Conservation (phyloP, 2,797 vertebrate species). For the Crocidura indochinensis region DNA sequence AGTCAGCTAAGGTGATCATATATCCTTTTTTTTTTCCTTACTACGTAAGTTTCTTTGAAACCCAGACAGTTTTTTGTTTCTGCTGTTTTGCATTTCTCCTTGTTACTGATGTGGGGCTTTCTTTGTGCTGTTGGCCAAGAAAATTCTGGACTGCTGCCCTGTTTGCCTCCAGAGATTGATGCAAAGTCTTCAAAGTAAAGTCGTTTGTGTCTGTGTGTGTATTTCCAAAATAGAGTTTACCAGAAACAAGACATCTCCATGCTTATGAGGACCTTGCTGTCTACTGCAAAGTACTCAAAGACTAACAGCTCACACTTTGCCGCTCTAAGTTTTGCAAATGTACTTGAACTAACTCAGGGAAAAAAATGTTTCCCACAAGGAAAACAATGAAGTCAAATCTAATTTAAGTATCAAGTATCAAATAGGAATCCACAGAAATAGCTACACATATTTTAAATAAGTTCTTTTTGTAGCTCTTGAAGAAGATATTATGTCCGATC, state of each 20-base stretch:
- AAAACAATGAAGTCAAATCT: constrained; percentile 38
- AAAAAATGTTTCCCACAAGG: constrained; percentile 60
- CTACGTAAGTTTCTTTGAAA: constrained; percentile 73
- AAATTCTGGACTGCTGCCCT: constrained; percentile 88
- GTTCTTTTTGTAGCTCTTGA: neutral
- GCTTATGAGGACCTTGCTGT: constrained; percentile 76
- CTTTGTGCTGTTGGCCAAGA: constrained; percentile 87
- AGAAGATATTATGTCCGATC: constrained; percentile 22
- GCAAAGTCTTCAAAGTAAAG: constrained; percentile 88
- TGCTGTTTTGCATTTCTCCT: constrained; percentile 86
- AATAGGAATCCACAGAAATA: neutral
- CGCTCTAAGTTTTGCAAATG: constrained; percentile 40
- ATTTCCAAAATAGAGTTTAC: constrained; percentile 79
- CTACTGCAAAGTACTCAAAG: constrained; percentile 70
- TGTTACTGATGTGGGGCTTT: constrained; percentile 86
- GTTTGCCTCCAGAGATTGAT: constrained; percentile 86
- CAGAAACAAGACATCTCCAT: constrained; percentile 75
- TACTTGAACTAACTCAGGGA: constrained; percentile 62
- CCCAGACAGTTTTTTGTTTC: constrained; percentile 86
- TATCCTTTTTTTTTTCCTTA: constrained; percentile 80
- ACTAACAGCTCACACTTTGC: constrained; percentile 21
- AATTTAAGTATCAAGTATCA: constrained; percentile 32
- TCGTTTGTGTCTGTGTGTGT: constrained; percentile 76
- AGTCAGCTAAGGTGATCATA: too few relatives aligned
- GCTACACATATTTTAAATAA: constrained; percentile 53